These are phyloP conservation scores for Sicus ferrugineus DNA, from an alignment of 2,888 invertebrate genomes.

Conservation along the genomic window DNA sequence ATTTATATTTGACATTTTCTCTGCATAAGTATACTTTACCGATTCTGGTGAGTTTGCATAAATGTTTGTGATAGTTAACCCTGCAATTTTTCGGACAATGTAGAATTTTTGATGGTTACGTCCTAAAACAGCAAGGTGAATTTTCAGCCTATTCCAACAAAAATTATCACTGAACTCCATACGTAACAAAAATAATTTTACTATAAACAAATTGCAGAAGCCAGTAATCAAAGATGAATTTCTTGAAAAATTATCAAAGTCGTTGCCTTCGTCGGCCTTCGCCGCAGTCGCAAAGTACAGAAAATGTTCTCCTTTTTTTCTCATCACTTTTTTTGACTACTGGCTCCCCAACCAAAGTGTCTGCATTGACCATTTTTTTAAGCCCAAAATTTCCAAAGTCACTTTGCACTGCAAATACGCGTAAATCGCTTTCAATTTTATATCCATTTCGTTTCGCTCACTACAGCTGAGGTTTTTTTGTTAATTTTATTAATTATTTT, in stretches of 20 bases:
- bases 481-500: slow-evolving; percentile 52
- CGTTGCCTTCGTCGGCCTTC: slow-evolving; percentile 46
- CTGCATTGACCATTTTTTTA: slow-evolving; percentile 28
- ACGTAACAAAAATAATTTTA: background rate
- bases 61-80: background rate
- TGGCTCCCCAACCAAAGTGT: slow-evolving; percentile 37
- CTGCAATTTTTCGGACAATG: background rate
- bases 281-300: slow-evolving; percentile 55
- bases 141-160: background rate
- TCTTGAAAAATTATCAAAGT: slow-evolving; percentile 43
- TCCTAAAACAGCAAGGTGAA: background rate
- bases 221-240: background rate
- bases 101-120: background rate
- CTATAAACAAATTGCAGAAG: slow-evolving; percentile 12
- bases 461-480: slow-evolving; percentile 46
- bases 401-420: slow-evolving; percentile 52
- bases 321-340: slow-evolving; percentile 31
- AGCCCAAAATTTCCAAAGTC: slow-evolving; percentile 49
- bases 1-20: background rate
- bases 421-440: slow-evolving; percentile 42
- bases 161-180: background rate
- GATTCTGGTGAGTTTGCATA: too few relatives aligned
- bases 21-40: background rate
- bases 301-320: slow-evolving; percentile 47
- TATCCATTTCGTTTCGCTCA: slow-evolving; percentile 47